Conservation (phyloP, 2,113 vertebrate genomes). For the Marcusenius ussheri region DNA sequence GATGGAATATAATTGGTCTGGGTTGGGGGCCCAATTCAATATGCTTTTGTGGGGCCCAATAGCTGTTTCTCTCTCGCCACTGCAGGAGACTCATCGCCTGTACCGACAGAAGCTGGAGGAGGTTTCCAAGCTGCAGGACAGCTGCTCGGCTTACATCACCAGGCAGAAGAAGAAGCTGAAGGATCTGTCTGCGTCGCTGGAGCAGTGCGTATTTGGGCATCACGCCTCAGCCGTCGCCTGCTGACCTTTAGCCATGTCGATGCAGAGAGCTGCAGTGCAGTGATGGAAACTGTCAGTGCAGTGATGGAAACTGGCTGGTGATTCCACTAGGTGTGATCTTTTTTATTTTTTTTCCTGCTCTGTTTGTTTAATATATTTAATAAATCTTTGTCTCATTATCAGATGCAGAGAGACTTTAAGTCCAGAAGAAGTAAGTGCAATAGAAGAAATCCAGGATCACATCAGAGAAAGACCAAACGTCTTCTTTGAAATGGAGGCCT, state of each 20-base stretch:
- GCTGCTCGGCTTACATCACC: slow-evolving; percentile 67
- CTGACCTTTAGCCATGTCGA: neutral
- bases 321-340: neutral
- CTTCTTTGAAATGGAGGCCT: slow-evolving; percentile 95
- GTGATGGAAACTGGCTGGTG: neutral
- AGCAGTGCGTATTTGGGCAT: slow-evolving; percentile 54
- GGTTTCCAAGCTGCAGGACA: slow-evolving; percentile 76
- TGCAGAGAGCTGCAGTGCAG: neutral
- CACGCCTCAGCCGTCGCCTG: neutral
- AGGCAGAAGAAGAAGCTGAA: slow-evolving; percentile 82
- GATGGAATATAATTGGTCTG: neutral
- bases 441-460: slow-evolving; percentile 63
- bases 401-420: slow-evolving; percentile 65
- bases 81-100: slow-evolving; percentile 79
- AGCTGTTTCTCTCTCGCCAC: neutral
- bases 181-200: slow-evolving; percentile 66
- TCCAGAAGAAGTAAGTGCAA: slow-evolving; percentile 43
- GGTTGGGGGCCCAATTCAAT: neutral
- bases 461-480: slow-evolving; percentile 71
- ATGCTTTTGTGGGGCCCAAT: neutral
- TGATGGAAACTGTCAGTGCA: neutral
- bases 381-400: neutral
- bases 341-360: neutral
- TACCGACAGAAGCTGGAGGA: slow-evolving; percentile 91
- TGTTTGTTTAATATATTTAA: neutral